These are phyloP conservation scores for Borostomias antarcticus DNA, from an alignment of 2,797 vertebrate species.

Conservation along the genomic window DNA sequence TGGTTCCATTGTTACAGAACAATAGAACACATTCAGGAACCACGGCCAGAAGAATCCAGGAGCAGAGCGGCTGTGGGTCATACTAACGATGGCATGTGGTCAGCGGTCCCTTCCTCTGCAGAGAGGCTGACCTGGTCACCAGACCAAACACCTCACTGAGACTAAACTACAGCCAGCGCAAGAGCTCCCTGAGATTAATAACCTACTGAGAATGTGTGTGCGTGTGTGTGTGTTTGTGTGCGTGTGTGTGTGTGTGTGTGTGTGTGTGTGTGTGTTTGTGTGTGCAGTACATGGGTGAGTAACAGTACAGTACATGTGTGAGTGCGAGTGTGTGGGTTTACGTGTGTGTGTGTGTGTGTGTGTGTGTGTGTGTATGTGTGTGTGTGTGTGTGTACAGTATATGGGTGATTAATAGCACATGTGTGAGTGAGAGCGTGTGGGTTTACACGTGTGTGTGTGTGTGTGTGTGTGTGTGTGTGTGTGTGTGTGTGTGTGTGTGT, in stretches of 20 bases:
- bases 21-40: too few relatives aligned
- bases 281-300: too few relatives aligned
- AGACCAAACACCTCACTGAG: conserved; percentile 2
- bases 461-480: not conserved
- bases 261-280: not conserved
- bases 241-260: not conserved
- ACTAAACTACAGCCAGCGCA: not conserved
- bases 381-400: not conserved
- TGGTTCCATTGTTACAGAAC: too few relatives aligned
- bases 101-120: too few relatives aligned
- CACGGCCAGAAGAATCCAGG: too few relatives aligned
- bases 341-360: conserved; percentile 9
- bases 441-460: not conserved
- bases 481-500: not conserved
- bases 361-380: conserved; percentile 6
- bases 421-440: too few relatives aligned
- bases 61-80: too few relatives aligned
- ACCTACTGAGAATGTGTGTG: not conserved
- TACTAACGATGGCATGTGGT: too few relatives aligned
- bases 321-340: too few relatives aligned
- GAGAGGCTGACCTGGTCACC: not conserved
- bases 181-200: not conserved
- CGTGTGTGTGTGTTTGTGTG: not conserved
- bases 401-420: too few relatives aligned
- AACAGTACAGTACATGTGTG: too few relatives aligned